Evolutionary conservation across 2,113 vertebrate species (phyloP).

Genomic region (Leucosticte australis): DNA sequence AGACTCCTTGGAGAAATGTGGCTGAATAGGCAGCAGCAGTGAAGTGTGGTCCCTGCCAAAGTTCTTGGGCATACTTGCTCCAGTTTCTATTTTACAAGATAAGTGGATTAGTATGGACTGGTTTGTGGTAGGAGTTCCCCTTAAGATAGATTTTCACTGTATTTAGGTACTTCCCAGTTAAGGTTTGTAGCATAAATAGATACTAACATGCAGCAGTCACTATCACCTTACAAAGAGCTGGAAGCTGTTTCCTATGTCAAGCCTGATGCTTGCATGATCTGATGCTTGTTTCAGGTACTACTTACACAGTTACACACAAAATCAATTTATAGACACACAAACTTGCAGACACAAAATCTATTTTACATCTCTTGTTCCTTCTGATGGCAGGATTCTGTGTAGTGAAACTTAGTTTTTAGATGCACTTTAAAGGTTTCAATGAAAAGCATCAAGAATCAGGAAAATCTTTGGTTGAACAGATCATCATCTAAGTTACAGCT

Average conservation of each 20-base stretch:
- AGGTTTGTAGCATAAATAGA: background rate
- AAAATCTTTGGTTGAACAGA: background rate
- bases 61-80: background rate
- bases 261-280: background rate
- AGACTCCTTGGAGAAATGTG: background rate
- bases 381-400: background rate
- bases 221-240: background rate
- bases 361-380: background rate
- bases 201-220: background rate
- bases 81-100: background rate
- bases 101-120: background rate
- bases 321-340: background rate
- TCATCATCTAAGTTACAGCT: background rate
- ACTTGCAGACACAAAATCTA: background rate
- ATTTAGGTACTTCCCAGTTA: background rate
- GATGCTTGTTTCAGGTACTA: background rate
- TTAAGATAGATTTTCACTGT: background rate
- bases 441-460: background rate
- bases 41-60: background rate
- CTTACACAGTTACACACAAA: background rate
- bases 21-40: background rate
- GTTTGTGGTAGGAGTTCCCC: background rate
- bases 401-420: background rate
- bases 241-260: background rate
- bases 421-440: background rate